Conservation (phyloP, 2,888 invertebrate genomes). For the Metopia argyrocephala region DNA sequence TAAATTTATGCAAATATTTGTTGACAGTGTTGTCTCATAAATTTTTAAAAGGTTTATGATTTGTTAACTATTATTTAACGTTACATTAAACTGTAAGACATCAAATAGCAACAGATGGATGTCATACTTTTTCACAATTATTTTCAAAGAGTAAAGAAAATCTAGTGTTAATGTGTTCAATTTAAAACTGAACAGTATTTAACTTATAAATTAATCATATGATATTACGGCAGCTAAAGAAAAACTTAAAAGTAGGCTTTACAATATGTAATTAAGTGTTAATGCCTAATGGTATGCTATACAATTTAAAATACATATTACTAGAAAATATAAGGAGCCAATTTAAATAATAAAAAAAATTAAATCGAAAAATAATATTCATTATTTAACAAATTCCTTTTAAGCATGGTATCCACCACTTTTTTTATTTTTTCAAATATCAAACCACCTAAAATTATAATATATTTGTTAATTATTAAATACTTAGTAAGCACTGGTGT, state of each 20-base stretch:
- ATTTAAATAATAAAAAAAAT: no score
- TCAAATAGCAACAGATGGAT: background rate
- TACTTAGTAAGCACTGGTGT: conserved; percentile 13
- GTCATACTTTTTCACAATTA: background rate
- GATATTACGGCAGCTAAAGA: no score
- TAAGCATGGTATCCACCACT: conserved; percentile 46
- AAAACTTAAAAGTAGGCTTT: background rate
- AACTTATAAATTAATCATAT: background rate
- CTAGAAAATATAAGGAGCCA: no score
- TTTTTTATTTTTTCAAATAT: background rate
- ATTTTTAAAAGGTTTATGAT: no score
- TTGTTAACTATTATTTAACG: no score
- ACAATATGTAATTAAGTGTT: background rate
- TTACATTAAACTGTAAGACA: background rate
- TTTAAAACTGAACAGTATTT: background rate
- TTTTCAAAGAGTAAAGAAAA: background rate
- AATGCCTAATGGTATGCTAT: background rate
- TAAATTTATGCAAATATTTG: no score
- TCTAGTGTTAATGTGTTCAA: background rate
- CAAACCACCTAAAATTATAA: background rate
- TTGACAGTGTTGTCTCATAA: no score
- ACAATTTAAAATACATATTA: background rate
- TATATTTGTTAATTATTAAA: background rate
- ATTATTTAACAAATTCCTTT: conserved; percentile 20
- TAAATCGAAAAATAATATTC: background rate